A percentile compares a stretch with the other conserved stretches of the same genome.
These are phyloP conservation scores for Oreohelix idahoensis DNA, from an alignment of 1,140 invertebrate species.

Conservation along the genomic window DNA sequence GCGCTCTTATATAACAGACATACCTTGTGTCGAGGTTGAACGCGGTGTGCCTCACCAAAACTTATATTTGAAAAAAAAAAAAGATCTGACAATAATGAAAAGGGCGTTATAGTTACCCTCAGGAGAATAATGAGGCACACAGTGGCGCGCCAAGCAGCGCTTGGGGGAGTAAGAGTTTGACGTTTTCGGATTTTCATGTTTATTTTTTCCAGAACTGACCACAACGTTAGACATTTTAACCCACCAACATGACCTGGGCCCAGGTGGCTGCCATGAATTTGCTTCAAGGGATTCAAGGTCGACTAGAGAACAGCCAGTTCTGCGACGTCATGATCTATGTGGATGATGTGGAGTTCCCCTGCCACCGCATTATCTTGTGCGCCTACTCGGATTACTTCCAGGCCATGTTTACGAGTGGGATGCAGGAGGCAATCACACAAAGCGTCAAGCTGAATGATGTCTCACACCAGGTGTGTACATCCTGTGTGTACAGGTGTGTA, in stretches of 20 bases:
- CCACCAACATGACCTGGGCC: slow-evolving; percentile 16
- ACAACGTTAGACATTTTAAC: too few relatives aligned
- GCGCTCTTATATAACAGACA: too few relatives aligned
- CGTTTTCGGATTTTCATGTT: too few relatives aligned
- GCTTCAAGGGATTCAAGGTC: slow-evolving; percentile 27
- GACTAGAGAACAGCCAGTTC: slow-evolving; percentile 13
- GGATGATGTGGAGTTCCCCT: slow-evolving; percentile 48
- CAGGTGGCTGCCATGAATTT: slow-evolving; percentile 25
- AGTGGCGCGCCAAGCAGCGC: too few relatives aligned
- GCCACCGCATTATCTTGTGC: slow-evolving; percentile 56
- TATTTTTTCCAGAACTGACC: neutral
- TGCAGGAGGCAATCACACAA: slow-evolving; percentile 58
- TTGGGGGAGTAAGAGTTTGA: too few relatives aligned
- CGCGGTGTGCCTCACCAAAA: too few relatives aligned
- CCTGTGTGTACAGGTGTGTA: neutral
- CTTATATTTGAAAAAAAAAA: too few relatives aligned
- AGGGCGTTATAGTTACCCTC: too few relatives aligned
- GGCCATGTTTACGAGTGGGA: slow-evolving; percentile 60
- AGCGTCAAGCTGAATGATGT: slow-evolving; percentile 57
- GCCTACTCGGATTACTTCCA: slow-evolving; percentile 59
- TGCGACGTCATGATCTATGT: slow-evolving; percentile 53
- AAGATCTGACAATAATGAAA: too few relatives aligned
- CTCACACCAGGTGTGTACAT: slow-evolving; percentile 38
- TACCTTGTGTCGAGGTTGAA: too few relatives aligned
- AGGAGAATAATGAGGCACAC: too few relatives aligned